phyloP scores from a whole-genome alignment of 2,113 vertebrate genomes.

The Bubo scandiacus region DNA sequence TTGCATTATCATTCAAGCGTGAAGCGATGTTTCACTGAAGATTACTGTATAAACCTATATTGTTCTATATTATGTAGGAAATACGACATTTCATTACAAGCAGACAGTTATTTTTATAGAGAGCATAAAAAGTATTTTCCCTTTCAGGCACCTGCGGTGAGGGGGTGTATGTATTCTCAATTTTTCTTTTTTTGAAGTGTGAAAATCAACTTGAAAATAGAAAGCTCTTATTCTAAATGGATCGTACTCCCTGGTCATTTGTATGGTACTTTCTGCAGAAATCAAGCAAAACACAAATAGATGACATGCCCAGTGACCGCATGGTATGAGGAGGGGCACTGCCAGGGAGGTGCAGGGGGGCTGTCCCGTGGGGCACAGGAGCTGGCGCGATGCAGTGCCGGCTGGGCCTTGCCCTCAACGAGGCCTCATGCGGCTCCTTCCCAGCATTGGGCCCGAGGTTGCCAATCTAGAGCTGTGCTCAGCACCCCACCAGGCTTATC shows the following conservation, averaged over 20 bases:
- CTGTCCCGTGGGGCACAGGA: fast-evolving
- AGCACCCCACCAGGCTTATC: fast-evolving
- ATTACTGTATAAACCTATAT: constrained; percentile 56
- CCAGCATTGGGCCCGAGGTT: background rate
- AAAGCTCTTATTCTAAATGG: background rate
- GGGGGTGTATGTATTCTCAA: background rate
- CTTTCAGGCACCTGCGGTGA: constrained; percentile 35
- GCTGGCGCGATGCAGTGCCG: background rate
- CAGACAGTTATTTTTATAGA: constrained; percentile 53
- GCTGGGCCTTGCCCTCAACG: fast-evolving
- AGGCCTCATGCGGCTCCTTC: background rate
- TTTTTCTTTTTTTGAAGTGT: background rate
- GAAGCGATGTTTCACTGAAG: constrained; percentile 60
- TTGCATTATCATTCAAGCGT: constrained; percentile 54
- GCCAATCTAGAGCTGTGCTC: background rate
- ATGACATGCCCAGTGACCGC: fast-evolving
- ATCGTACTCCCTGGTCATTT: background rate
- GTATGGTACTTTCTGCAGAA: background rate
- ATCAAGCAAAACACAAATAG: background rate
- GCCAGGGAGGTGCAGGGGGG: fast-evolving
- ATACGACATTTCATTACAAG: constrained; percentile 55
- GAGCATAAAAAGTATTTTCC: constrained; percentile 44
- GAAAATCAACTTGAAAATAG: constrained; percentile 21
- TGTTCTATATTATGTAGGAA: constrained; percentile 40
- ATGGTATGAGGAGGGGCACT: fast-evolving